These are phyloP conservation scores for Synergus gifuensis DNA, from an alignment of 2,888 invertebrate species.

Conservation along the genomic window DNA sequence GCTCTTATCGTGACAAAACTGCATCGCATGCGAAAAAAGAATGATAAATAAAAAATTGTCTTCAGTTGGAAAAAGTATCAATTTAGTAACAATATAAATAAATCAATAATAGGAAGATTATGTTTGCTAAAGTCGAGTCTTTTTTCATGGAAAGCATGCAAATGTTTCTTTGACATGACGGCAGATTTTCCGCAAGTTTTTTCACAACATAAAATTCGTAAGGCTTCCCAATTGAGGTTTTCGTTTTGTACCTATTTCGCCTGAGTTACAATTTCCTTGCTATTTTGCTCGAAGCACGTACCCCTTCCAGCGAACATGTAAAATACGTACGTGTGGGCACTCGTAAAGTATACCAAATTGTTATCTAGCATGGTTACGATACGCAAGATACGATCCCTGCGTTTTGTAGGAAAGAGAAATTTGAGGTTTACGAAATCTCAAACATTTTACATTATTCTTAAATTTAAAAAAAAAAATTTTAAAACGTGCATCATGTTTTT, in stretches of 20 bases:
- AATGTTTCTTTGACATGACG: slow-evolving; percentile 17
- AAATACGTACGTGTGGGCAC: slow-evolving; percentile 35
- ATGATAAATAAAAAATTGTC: not conserved
- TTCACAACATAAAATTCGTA: slow-evolving; percentile 25
- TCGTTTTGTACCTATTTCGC: slow-evolving; percentile 24
- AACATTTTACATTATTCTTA: not conserved
- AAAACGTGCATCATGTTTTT: too few species aligned
- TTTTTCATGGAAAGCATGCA: not conserved
- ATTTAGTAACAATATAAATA: not conserved
- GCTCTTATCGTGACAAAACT: slow-evolving; percentile 1
- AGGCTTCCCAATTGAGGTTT: slow-evolving; percentile 21
- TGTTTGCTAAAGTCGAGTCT: not conserved
- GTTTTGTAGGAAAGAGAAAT: not conserved
- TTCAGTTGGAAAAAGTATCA: not conserved
- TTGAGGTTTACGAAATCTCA: not conserved
- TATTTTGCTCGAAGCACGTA: slow-evolving; percentile 38
- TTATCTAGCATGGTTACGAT: slow-evolving; percentile 15
- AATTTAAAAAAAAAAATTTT: too few species aligned
- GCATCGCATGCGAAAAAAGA: not conserved
- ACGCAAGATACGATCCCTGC: slow-evolving; percentile 23
- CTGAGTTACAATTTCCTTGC: slow-evolving; percentile 31
- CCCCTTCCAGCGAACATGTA: slow-evolving; percentile 25
- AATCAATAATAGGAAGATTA: not conserved
- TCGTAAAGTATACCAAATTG: slow-evolving; percentile 33
- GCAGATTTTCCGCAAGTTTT: not conserved